phyloP scores from a whole-genome alignment of 2,888 invertebrate genomes.

The Lasioglossum zephyrum region DNA sequence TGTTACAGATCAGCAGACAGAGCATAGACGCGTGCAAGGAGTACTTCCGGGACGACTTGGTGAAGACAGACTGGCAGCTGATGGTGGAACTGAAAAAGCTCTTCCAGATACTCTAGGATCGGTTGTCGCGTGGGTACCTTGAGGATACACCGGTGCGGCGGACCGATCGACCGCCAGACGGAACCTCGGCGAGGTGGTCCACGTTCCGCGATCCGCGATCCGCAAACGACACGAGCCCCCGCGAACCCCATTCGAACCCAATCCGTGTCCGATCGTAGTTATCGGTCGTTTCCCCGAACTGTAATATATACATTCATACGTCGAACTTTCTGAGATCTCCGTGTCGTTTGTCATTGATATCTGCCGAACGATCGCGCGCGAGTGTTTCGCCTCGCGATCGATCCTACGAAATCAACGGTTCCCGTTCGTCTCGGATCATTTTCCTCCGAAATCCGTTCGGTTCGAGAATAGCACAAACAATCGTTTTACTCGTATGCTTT shows the following conservation, averaged over 20 bases:
- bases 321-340: slow-evolving; percentile 37
- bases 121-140: slow-evolving; percentile 30
- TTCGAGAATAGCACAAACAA: neutral
- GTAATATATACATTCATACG: slow-evolving; percentile 46
- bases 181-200: slow-evolving; percentile 16
- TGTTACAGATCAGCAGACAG: slow-evolving; percentile 95
- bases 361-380: slow-evolving; percentile 18
- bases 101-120: slow-evolving; percentile 95
- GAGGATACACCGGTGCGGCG: slow-evolving; percentile 16
- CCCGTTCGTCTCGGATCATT: neutral
- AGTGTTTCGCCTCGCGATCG: slow-evolving; percentile 39
- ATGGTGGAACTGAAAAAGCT: slow-evolving; percentile 99
- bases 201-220: slow-evolving; percentile 19
- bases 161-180: slow-evolving; percentile 9
- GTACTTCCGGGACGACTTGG: slow-evolving; percentile 98
- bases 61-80: slow-evolving; percentile 98
- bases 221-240: neutral
- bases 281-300: slow-evolving; percentile 43
- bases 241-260: neutral
- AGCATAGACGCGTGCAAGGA: slow-evolving; percentile 99
- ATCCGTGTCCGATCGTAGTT: slow-evolving; percentile 29
- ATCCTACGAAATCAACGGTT: neutral
- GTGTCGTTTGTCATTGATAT: slow-evolving; percentile 44
- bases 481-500: neutral
- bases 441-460: neutral